These are phyloP conservation scores for Monoplex corrugatus DNA, from an alignment of 2,888 invertebrate species.

Conservation along the genomic window DNA sequence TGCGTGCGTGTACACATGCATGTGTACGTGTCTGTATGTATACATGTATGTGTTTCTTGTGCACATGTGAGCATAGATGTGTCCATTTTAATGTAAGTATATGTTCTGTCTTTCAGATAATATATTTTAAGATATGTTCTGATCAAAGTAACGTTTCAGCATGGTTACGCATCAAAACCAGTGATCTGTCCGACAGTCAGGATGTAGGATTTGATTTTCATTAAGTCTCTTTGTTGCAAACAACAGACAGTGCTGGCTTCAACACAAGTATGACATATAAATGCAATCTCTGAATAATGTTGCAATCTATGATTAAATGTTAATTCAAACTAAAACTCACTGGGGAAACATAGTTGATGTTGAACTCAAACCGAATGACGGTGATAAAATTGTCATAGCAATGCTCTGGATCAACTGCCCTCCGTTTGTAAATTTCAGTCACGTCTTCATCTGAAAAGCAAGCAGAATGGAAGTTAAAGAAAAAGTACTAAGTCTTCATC, in stretches of 20 bases:
- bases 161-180: too few relatives aligned
- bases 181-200: too few relatives aligned
- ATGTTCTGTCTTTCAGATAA: too few relatives aligned
- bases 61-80: too few relatives aligned
- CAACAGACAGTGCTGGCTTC: too few relatives aligned
- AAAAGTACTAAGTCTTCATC: constrained; percentile 54
- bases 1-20: too few relatives aligned
- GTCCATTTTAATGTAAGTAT: too few relatives aligned
- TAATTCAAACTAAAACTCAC: constrained; percentile 49
- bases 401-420: constrained; percentile 54
- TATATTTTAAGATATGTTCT: too few relatives aligned
- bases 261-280: neutral
- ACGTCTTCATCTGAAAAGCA: constrained; percentile 59
- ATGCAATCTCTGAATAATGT: neutral
- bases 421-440: constrained; percentile 50
- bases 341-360: constrained; percentile 56
- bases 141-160: too few relatives aligned
- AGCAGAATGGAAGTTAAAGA: neutral
- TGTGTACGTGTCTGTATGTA: too few relatives aligned
- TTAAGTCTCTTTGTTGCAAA: neutral
- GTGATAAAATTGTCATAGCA: constrained; percentile 52
- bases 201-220: neutral
- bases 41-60: too few relatives aligned
- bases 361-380: constrained; percentile 59
- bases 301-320: too few relatives aligned